Base-by-base conservation (phyloP, 2,113 vertebrate species). In the Sturnus vulgaris region DNA sequence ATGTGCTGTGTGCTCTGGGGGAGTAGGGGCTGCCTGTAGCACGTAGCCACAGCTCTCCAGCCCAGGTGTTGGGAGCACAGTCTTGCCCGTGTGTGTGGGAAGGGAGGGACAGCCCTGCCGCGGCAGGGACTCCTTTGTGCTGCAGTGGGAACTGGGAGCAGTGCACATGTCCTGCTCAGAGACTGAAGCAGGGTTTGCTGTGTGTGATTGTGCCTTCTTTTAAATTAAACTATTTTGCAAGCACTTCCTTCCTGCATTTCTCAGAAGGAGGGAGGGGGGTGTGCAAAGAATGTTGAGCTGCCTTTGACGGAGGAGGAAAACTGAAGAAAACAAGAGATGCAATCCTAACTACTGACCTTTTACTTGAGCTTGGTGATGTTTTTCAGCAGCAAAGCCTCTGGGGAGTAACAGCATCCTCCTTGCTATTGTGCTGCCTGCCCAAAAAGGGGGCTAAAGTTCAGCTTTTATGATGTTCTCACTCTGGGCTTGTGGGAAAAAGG, bases 381-480 rank as follows among this genome's bases (percentile, higher is more conserved):
- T 97, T 94, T 95, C 91, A 95, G 94, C 83, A 64, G 92, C 71
- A 80, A 87, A 92, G 94, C 93, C 96, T 96, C 96, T 87, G 86
- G 93, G 94, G 97, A 96, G 96, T 83, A 96, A 93, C 96, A 94
- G 97, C 97, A 96, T 97, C 96, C 96, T 96, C 96, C 95, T 97
- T 89, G 88, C 95, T 96, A 96, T 96, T 96, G 95, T 96, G 87
- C 95, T 92, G 96, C 95, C 81, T 95, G 90, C 94, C 93, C 96
- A 94, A 88, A 88, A 95, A 92, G 87, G 91, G 93, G 96, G 95
- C 95, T 95, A 97, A 96, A 96, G 97, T 97, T 97, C 97, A 97
- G 85, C 96, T 97, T 96, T 97, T 94, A 95, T 96, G 95, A 97
- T 97, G 97, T 97, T 97, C 97, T 97, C 94, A 95, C 97, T 95